Conservation (phyloP, 92 coral and sea anemone genomes). For the Epizoanthus scotinus region DNA sequence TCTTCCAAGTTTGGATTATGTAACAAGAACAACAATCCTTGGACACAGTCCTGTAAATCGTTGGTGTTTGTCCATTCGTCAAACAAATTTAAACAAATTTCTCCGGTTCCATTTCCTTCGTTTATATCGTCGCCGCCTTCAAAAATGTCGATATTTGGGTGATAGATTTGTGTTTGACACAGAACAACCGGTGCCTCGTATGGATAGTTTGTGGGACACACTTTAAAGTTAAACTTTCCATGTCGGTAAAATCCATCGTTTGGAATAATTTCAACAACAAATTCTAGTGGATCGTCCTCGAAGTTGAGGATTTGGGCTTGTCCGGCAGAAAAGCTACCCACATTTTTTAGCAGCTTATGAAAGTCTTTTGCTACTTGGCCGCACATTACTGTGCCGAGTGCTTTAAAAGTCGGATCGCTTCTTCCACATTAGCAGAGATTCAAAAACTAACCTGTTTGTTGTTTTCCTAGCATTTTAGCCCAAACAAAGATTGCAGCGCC, state of each 20-base stretch:
- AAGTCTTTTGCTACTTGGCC: constrained; percentile 75
- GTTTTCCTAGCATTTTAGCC: not conserved
- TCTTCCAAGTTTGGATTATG: constrained; percentile 86
- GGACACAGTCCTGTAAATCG: constrained; percentile 85
- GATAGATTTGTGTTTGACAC: constrained; percentile 72
- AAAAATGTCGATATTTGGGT: constrained; percentile 79
- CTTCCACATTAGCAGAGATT: not conserved
- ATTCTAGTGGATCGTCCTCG: constrained; percentile 66
- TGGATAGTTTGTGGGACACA: constrained; percentile 63
- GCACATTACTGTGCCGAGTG: constrained; percentile 38
- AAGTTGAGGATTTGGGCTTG: constrained; percentile 73
- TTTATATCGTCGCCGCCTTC: constrained; percentile 16
- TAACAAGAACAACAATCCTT: constrained; percentile 84
- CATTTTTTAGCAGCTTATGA: constrained; percentile 75
- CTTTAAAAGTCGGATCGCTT: not conserved
- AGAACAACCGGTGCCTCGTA: constrained; percentile 58
- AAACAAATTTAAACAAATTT: constrained; percentile 84
- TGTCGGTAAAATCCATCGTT: constrained; percentile 80
- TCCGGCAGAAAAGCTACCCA: constrained; percentile 77
- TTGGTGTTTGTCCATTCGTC: constrained; percentile 84
- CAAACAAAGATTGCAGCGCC: not conserved
- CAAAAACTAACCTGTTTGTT: not conserved
- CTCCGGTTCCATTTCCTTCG: constrained; percentile 52
- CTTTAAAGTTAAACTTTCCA: constrained; percentile 73
- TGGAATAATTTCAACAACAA: constrained; percentile 76